phyloP scores from a whole-genome alignment of 2,797 vertebrate genomes.

The Parauchenoglanis ngamensis region DNA sequence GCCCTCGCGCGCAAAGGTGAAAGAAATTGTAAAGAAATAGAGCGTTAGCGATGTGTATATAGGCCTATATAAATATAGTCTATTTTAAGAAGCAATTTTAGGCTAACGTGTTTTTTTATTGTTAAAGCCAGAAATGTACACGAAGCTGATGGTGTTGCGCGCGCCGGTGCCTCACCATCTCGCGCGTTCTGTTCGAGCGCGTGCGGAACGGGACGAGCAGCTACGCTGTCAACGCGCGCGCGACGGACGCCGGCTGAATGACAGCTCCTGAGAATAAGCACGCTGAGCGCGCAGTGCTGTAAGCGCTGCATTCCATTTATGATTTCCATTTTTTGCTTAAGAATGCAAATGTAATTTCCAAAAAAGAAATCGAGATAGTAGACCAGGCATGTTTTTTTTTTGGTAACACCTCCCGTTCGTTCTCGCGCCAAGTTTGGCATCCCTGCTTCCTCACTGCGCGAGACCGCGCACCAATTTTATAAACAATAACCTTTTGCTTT shows the following conservation, averaged over 20 bases:
- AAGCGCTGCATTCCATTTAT: neutral
- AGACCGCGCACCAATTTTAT: neutral
- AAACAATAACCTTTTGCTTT: neutral
- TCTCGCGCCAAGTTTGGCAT: conserved; percentile 4
- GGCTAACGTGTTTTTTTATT: neutral
- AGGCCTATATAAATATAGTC: neutral
- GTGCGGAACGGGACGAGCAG: neutral
- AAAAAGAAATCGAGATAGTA: neutral
- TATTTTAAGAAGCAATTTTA: neutral
- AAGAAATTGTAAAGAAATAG: neutral
- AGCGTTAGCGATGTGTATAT: neutral
- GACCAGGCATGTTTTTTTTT: neutral
- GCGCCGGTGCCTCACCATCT: neutral
- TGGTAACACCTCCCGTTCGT: neutral
- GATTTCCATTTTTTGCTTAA: no score
- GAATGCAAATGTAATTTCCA: neutral
- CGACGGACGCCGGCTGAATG: neutral
- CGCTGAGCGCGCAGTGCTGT: neutral
- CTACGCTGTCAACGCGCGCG: neutral
- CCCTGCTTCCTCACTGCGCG: neutral
- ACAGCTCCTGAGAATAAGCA: neutral
- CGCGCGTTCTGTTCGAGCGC: neutral
- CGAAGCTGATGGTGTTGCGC: neutral
- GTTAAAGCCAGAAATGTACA: neutral
- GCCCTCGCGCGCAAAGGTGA: neutral